phyloP scores from a whole-genome alignment of 1,140 invertebrate species.

The Trichoplusia ni region DNA sequence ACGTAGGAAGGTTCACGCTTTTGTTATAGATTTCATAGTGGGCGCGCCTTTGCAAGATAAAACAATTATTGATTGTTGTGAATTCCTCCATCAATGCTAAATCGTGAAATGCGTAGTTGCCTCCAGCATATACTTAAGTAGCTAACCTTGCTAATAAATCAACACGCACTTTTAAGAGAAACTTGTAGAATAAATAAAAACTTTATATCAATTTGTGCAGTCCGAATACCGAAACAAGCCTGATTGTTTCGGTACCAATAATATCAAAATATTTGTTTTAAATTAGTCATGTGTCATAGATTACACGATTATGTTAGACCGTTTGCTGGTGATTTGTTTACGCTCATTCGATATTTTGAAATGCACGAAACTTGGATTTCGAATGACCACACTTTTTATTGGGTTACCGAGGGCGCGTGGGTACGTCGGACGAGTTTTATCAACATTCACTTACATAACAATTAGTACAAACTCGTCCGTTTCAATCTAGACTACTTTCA shows the following conservation, averaged over 20 bases:
- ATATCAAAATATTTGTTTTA: no score
- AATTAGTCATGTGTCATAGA: no score
- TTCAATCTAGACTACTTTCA: constrained; percentile 28
- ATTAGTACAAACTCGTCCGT: constrained; percentile 24
- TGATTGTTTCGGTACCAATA: no score
- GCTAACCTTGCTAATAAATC: neutral
- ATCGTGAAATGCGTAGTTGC: no score
- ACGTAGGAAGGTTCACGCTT: no score
- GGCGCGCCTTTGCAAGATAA: neutral
- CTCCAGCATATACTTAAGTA: no score
- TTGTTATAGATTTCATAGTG: no score
- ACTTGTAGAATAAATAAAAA: no score
- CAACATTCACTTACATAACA: constrained; percentile 28
- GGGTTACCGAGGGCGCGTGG: neutral
- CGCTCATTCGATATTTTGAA: neutral
- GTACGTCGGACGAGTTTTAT: constrained; percentile 12
- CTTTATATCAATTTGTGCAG: no score
- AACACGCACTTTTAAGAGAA: neutral
- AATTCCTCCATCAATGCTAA: no score
- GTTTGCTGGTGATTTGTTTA: neutral
- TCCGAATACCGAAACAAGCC: no score
- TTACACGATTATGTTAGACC: no score
- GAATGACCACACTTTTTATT: constrained; percentile 27
- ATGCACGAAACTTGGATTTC: neutral
- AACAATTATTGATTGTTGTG: neutral